phyloP scores from a whole-genome alignment of 1,140 invertebrate genomes.

The Drosophila pectinifera region DNA sequence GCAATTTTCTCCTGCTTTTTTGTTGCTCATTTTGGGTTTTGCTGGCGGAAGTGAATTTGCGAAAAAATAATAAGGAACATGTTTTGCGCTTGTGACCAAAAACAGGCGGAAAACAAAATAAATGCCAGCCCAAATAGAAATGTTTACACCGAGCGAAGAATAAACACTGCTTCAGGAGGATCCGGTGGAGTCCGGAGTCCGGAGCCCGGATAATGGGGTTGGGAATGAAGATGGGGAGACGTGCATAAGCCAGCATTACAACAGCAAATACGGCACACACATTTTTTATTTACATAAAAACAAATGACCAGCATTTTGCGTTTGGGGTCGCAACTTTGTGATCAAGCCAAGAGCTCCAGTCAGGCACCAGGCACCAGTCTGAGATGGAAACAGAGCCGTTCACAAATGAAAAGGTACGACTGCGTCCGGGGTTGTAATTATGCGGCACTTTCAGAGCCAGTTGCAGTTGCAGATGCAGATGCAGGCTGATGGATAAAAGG shows the following conservation, averaged over 20 bases:
- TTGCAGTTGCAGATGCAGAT: slow-evolving; percentile 38
- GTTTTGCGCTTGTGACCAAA: slow-evolving; percentile 72
- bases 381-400: slow-evolving; percentile 30
- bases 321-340: slow-evolving; percentile 30
- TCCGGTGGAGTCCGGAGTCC: neutral
- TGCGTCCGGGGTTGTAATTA: slow-evolving; percentile 71
- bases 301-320: slow-evolving; percentile 81
- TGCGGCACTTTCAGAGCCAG: slow-evolving; percentile 47
- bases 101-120: neutral
- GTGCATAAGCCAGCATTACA: slow-evolving; percentile 49
- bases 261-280: slow-evolving; percentile 55
- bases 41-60: slow-evolving; percentile 76
- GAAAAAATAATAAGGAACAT: slow-evolving; percentile 68
- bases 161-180: slow-evolving; percentile 35
- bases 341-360: slow-evolving; percentile 20
- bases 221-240: slow-evolving; percentile 42
- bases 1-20: slow-evolving; percentile 71
- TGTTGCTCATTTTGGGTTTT: slow-evolving; percentile 42
- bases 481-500: slow-evolving; percentile 31
- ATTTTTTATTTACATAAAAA: slow-evolving; percentile 77
- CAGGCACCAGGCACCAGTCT: slow-evolving; percentile 32
- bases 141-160: slow-evolving; percentile 64
- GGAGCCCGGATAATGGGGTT: neutral
- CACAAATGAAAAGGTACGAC: slow-evolving; percentile 45
- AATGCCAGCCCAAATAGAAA: slow-evolving; percentile 58